Percentiles rank a stretch among this genome's conserved stretches.
Conservation (phyloP, 2,113 vertebrate genomes). For the Pelusios castaneus region DNA sequence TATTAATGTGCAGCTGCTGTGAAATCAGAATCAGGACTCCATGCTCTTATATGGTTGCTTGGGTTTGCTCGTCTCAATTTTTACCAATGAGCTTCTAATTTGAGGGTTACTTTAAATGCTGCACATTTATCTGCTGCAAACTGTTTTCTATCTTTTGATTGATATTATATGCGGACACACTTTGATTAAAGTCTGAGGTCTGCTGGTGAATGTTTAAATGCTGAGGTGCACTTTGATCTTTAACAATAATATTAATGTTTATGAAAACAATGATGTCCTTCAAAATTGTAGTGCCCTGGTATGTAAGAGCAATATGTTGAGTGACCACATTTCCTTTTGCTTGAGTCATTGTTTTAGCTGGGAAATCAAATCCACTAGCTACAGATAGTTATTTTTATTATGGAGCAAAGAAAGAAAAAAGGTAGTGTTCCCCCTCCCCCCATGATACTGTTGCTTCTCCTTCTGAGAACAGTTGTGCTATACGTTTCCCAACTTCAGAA, state of each 20-base stretch:
- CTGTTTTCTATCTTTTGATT: neutral
- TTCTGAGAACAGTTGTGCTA: neutral
- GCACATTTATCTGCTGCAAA: neutral
- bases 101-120: neutral
- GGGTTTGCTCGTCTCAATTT: neutral
- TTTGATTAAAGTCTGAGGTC: neutral
- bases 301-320: neutral
- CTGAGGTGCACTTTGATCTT: neutral
- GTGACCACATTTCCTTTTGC: neutral
- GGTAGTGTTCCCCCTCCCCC: too few relatives aligned
- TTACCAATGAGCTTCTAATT: neutral
- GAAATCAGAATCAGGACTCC: neutral
- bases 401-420: neutral
- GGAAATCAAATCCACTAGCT: neutral
- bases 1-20: neutral
- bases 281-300: neutral
- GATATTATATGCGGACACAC: neutral
- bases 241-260: neutral
- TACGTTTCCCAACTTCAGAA: neutral
- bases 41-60: neutral
- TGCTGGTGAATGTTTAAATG: neutral
- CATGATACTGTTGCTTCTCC: neutral
- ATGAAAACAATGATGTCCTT: neutral
- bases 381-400: neutral
- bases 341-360: neutral